Evolutionary conservation across 2,797 vertebrate genomes (phyloP), one percentile per base, ranked within the genome.

Genomic region (Falco rusticolus): DNA sequence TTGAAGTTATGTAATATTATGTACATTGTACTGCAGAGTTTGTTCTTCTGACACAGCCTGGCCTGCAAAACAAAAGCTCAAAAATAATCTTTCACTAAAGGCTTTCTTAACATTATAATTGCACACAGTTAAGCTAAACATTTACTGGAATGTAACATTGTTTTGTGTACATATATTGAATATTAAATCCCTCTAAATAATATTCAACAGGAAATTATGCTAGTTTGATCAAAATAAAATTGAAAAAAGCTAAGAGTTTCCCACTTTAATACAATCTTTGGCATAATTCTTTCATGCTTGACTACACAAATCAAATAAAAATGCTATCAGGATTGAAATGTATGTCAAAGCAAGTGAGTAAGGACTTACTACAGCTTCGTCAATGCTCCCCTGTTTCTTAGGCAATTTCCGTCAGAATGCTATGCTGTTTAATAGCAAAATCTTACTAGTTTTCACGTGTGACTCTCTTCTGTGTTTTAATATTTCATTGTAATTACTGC

Each of bases 401-500:
- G 45, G 21, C 57, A 85, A 7, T 60, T 88, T 88, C 69, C 89
- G 47, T 63, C 76, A 75, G 37, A 79, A 37, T 54, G 18, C 26
- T 87, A 26, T 26, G 16, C 69, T 78, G 41, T 37, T 85, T 50
- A 60, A 66, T 72, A 78, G 56, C 59, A 94, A 86, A 87, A 63
- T 37, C 39, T 84, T 71, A 48, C 25, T 13, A 71, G 28, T 84
- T 95, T 84, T 87, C 71, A 83, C 47, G 25, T 50, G 47, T 82
- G 47, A 76, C 53, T 86, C 45, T 84, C 70, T 25, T 79, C 87
- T 87, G 34, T 96, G 87, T 90, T 94, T 69, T 79, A 84, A 63
- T 93, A 91, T 89, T 84, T 89, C 88, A 33, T 71, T 96, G 87
- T 93, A 87, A 91, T 87, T 96, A 96, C 65, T 88, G 89, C 80